These are phyloP conservation scores for Nemoura dubitans DNA, from an alignment of 2,888 invertebrate genomes.

Conservation along the genomic window DNA sequence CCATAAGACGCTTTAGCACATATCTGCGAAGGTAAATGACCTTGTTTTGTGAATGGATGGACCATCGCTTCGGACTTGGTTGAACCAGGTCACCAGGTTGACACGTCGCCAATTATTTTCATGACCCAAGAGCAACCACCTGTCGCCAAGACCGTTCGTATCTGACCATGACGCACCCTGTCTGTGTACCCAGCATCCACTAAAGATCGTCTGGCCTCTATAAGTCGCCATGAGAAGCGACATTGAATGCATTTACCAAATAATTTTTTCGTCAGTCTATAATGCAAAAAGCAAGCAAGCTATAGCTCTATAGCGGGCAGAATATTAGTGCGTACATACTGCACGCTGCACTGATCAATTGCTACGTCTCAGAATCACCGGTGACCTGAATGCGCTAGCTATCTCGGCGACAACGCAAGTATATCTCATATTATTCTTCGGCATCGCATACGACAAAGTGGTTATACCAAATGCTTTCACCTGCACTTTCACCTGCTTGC, in stretches of 20 bases:
- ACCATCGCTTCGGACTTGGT: neutral
- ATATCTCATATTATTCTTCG: slow-evolving; percentile 35
- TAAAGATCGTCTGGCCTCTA: no score
- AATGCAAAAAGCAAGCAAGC: no score
- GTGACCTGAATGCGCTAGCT: slow-evolving; percentile 16
- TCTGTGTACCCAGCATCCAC: neutral
- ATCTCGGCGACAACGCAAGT: slow-evolving; percentile 16
- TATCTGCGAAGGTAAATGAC: slow-evolving; percentile 13
- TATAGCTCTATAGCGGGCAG: no score
- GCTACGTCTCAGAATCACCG: slow-evolving; percentile 13
- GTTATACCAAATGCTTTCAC: slow-evolving; percentile 34
- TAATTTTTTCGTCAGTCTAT: no score
- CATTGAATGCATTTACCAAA: no score
- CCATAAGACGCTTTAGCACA: neutral
- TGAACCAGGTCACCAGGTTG: slow-evolving; percentile 14
- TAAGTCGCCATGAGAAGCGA: no score
- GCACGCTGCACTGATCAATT: neutral
- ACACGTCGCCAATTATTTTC: neutral
- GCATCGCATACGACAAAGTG: slow-evolving; percentile 32
- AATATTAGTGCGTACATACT: no score
- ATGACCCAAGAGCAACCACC: neutral
- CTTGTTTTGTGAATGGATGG: neutral
- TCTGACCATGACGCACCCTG: neutral
- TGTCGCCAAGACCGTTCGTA: neutral
- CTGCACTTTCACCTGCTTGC: slow-evolving; percentile 39